These are phyloP conservation scores for Nezara viridula DNA, from an alignment of 2,888 invertebrate genomes.

Conservation along the genomic window DNA sequence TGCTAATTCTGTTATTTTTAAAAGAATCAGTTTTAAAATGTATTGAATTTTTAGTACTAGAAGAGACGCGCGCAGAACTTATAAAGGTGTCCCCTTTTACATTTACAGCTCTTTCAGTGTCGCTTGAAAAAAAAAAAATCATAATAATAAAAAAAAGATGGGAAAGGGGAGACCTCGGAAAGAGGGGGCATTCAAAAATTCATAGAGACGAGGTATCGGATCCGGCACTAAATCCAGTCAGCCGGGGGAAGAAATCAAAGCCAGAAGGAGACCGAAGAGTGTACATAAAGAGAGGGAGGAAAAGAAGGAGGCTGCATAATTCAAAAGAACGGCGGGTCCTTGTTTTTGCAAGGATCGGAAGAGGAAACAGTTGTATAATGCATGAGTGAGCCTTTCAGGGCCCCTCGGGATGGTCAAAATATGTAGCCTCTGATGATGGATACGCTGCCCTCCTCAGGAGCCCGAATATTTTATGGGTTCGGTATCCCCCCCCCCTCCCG, in stretches of 20 bases:
- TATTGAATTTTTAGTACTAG: background rate
- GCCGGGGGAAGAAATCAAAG: conserved; percentile 57
- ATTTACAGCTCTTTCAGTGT: conserved; percentile 8
- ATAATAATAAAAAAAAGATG: background rate
- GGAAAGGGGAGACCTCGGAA: background rate
- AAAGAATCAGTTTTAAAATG: background rate
- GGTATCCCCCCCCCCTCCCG: background rate
- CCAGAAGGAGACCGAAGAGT: conserved; percentile 20
- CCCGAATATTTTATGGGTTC: conserved; percentile 47
- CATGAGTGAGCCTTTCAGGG: conserved; percentile 63
- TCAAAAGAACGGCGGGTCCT: conserved; percentile 49
- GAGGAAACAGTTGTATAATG: conserved; percentile 63
- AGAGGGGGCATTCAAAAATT: conserved; percentile 40
- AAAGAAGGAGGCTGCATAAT: conserved; percentile 47
- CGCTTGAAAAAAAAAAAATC: background rate
- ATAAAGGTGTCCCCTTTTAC: background rate
- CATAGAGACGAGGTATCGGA: conserved; percentile 43
- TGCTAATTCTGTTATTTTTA: background rate
- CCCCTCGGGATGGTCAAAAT: conserved; percentile 64
- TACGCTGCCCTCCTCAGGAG: conserved; percentile 15
- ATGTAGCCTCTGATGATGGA: conserved; percentile 60
- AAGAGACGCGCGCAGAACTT: background rate
- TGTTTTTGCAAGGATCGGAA: conserved; percentile 55
- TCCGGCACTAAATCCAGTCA: conserved; percentile 7
- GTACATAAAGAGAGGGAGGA: conserved; percentile 30